Percentiles rank a stretch among this genome's conserved stretches.
Conservation (phyloP, 2,797 vertebrate species). For the Mionectes olivaceus region DNA sequence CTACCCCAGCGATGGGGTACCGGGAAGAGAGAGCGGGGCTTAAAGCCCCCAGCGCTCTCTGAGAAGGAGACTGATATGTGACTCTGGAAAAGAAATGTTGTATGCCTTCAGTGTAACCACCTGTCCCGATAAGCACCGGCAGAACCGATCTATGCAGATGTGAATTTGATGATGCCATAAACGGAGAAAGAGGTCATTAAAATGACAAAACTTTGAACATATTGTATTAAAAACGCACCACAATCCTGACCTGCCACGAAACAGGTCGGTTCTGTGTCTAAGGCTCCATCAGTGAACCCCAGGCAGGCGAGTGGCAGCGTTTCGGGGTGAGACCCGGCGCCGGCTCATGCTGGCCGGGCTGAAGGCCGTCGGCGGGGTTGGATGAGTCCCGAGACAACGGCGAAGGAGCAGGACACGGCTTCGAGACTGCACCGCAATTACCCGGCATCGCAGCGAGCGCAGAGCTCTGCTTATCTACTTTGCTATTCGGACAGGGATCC, state of each 20-base stretch:
- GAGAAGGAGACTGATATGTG: neutral
- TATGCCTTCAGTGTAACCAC: neutral
- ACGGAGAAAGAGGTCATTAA: slow-evolving; percentile 32
- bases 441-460: neutral
- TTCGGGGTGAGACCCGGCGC: neutral
- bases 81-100: neutral
- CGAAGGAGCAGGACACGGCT: neutral
- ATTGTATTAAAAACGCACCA: neutral
- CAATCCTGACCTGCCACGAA: neutral
- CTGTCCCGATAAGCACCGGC: slow-evolving; percentile 38
- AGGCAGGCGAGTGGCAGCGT: neutral
- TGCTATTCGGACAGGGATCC: neutral
- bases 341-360: neutral
- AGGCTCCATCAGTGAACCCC: neutral
- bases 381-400: neutral
- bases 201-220: neutral
- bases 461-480: neutral
- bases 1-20: neutral
- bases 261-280: neutral
- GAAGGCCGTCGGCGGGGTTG: too few relatives aligned
- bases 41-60: neutral
- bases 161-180: slow-evolving; percentile 64
- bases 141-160: slow-evolving; percentile 11
- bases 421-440: neutral
- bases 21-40: neutral